Base-by-base conservation (phyloP, 1,140 invertebrate genomes). In the Elysia chlorotica region DNA sequence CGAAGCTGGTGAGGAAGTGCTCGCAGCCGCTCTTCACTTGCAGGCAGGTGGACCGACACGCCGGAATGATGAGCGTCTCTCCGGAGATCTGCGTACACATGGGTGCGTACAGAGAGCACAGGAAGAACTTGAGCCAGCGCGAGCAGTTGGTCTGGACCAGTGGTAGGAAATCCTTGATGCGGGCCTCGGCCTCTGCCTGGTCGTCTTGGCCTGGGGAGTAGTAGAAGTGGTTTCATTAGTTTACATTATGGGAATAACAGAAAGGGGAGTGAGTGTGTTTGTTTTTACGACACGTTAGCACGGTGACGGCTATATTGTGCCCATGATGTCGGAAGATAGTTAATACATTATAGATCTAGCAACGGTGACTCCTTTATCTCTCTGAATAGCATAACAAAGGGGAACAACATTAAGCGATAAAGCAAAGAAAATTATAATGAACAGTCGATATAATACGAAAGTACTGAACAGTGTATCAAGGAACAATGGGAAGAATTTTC, bases 101-200 rank as follows among this genome's bases (percentile, higher is more conserved):
- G 10, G 96, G 96, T 31, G 94, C 94, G 84, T 96, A 97, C 23
- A 96, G 94, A 19, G 95, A 93, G 87, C 96, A 99, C 66, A 99
- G 88, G 88, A 99, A 97, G 80, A 98, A 91, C 83, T 94, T 92
- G 66, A 98, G 87, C 82, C 97, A 93, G 1, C 93, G 92, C 62
- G 94, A 96, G 88, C 96, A 99, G 36, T 83, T 81, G 56, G 85
- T 75, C 75, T 88, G 83, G n/a, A 88, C 87, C 19, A 87, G 78
- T 33, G 87, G 88, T 76, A 87, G 78, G 75, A 88, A 88, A 57
- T 87, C 83, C 66, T 88, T 86, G 17, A 88, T 83, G 48, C 81
- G 76, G 19, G 81, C 81, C 2, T 79, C 82, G 0, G 85, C 85
- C 69, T 87, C 85, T 30, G 80, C 81, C 70, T 86, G 84, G 62